These are phyloP conservation scores for Papilio helenus DNA, from an alignment of 1,140 invertebrate genomes.

Conservation along the genomic window DNA sequence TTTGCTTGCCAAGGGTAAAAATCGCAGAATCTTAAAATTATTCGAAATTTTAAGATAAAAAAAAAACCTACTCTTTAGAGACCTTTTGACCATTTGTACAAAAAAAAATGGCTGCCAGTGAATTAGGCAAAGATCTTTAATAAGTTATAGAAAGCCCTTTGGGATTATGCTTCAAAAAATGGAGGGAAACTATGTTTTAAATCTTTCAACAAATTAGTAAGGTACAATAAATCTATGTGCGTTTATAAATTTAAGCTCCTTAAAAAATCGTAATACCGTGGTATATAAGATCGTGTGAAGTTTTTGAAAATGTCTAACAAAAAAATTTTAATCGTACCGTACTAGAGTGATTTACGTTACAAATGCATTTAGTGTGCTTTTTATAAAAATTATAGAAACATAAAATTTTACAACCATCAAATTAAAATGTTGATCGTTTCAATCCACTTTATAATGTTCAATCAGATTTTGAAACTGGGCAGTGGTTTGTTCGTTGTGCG, in stretches of 20 bases:
- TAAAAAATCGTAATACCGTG: neutral
- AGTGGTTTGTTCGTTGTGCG: slow-evolving; percentile 45
- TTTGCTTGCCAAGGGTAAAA: slow-evolving; percentile 69
- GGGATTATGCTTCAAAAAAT: slow-evolving; percentile 1
- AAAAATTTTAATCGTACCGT: too few relatives aligned
- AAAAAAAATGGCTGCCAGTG: slow-evolving; percentile 29
- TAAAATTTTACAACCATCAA: neutral
- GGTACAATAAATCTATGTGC: slow-evolving; percentile 24
- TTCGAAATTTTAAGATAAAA: slow-evolving; percentile 38
- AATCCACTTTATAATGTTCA: neutral
- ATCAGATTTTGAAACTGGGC: slow-evolving; percentile 25
- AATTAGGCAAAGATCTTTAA: neutral
- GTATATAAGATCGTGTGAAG: neutral
- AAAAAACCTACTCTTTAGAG: slow-evolving; percentile 38
- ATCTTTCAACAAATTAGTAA: neutral
- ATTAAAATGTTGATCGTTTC: neutral
- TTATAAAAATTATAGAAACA: neutral
- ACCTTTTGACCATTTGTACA: slow-evolving; percentile 2
- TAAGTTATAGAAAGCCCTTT: neutral
- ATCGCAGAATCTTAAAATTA: slow-evolving; percentile 31
- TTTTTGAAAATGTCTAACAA: too few relatives aligned
- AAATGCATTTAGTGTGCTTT: neutral
- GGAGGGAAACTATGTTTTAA: slow-evolving; percentile 22
- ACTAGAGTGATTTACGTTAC: neutral
- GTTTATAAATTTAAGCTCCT: slow-evolving; percentile 32